Conservation (phyloP, 2,888 invertebrate species). For the Furcula furcula region DNA sequence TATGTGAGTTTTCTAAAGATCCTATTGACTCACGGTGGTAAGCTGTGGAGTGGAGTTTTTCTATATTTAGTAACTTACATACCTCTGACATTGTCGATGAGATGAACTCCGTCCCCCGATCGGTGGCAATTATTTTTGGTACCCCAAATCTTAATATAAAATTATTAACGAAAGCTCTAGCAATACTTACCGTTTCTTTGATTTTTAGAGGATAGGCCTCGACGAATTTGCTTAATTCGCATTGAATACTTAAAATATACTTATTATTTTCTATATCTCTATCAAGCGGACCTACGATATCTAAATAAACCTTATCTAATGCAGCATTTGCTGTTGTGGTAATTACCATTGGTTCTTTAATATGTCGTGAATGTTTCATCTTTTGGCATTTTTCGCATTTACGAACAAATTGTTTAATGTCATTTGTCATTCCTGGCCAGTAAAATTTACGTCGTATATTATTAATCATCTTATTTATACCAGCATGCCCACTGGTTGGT, state of each 20-base stretch:
- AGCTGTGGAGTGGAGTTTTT: constrained; percentile 11
- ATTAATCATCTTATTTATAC: constrained; percentile 4
- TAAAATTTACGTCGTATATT: background rate
- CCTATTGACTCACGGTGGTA: constrained; percentile 19
- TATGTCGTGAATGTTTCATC: background rate
- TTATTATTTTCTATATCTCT: constrained; percentile 1
- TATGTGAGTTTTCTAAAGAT: constrained; percentile 10
- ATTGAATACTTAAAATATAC: constrained; percentile 4
- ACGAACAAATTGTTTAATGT: constrained; percentile 3
- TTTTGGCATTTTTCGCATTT: constrained; percentile 6
- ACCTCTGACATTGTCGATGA: constrained; percentile 8
- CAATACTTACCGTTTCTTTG: constrained; percentile 2
- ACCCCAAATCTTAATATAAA: constrained; percentile 9
- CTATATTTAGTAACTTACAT: constrained; percentile 11
- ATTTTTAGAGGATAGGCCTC: background rate
- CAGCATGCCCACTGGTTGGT: no score
- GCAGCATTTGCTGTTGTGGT: constrained; percentile 3
- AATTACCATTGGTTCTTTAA: constrained; percentile 5
- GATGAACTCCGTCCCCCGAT: constrained; percentile 12
- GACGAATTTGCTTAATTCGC: constrained; percentile 3
- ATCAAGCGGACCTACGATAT: constrained; percentile 4
- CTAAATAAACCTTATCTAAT: constrained; percentile 3
- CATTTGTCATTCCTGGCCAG: constrained; percentile 3
- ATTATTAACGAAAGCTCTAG: background rate
- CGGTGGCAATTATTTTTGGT: constrained; percentile 4